Percentiles rank a stretch among this genome's conserved stretches.
These are phyloP conservation scores for Megalopta genalis DNA, from an alignment of 1,140 invertebrate genomes.

Conservation along the genomic window DNA sequence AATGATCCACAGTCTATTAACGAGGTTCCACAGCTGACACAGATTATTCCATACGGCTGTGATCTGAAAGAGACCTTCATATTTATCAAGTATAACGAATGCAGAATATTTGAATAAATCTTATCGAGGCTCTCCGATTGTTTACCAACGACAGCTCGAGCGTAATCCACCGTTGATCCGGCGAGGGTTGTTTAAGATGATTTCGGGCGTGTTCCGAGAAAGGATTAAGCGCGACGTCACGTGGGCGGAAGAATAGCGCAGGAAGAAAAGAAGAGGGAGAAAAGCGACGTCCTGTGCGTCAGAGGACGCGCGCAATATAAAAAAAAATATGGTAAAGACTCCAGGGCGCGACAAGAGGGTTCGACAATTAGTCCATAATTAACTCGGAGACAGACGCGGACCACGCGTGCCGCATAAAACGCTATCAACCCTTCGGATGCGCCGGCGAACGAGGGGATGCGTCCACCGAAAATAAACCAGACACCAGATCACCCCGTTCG, in stretches of 20 bases:
- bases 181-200: neutral
- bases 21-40: no score
- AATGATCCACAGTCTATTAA: no score
- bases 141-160: no score
- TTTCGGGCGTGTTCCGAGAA: conserved; percentile 2
- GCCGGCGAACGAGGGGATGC: conserved; percentile 49
- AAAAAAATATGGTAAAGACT: conserved; percentile 31
- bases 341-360: conserved; percentile 31
- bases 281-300: conserved; percentile 52
- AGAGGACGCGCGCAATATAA: conserved; percentile 1
- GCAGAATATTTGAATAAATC: no score
- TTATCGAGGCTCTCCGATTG: no score
- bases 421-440: conserved; percentile 71
- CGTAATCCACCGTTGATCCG: neutral
- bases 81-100: no score
- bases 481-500: conserved; percentile 63
- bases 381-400: conserved; percentile 63
- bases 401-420: conserved; percentile 62
- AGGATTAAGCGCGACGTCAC: neutral
- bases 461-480: conserved; percentile 71
- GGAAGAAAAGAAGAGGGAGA: conserved; percentile 5
- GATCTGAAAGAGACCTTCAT: no score
- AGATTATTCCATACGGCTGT: no score
- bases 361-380: conserved; percentile 77
- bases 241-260: neutral